Evolutionary conservation across 2,888 invertebrate genomes (phyloP).

Genomic region (Terebella lapidaria): DNA sequence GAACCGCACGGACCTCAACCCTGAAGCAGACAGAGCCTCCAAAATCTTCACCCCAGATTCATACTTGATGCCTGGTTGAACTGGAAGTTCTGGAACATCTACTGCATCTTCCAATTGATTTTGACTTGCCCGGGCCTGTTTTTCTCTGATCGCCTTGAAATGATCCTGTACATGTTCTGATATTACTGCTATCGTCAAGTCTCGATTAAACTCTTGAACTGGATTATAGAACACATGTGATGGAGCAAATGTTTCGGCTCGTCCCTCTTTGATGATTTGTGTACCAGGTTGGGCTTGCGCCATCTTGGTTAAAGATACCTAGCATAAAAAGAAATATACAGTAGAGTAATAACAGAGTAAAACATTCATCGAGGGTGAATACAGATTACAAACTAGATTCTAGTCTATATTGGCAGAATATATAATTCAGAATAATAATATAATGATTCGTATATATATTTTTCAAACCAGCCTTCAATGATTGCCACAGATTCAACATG

Average conservation of each 20-base stretch:
- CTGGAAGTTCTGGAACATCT: background rate
- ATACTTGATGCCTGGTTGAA: conserved; percentile 30
- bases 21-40: conserved; percentile 94
- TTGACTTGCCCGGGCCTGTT: background rate
- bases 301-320: too few species aligned
- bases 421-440: too few species aligned
- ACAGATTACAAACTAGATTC: too few species aligned
- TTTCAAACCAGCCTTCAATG: too few species aligned
- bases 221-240: conserved; percentile 90
- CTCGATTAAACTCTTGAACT: conserved; percentile 91
- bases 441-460: too few species aligned
- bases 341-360: too few species aligned
- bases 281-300: too few species aligned
- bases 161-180: conserved; percentile 32
- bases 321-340: too few species aligned
- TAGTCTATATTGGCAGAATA: too few species aligned
- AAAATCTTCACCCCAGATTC: conserved; percentile 61
- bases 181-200: conserved; percentile 62
- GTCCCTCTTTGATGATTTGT: conserved; percentile 63
- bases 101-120: background rate
- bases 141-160: background rate
- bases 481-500: too few species aligned
- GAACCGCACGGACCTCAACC: conserved; percentile 90
- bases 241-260: conserved; percentile 68
- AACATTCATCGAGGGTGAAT: too few species aligned